A percentile compares a stretch with the other conserved stretches of the same genome.
Conservation (phyloP, 2,797 vertebrate genomes). For the Champsocephalus esox region DNA sequence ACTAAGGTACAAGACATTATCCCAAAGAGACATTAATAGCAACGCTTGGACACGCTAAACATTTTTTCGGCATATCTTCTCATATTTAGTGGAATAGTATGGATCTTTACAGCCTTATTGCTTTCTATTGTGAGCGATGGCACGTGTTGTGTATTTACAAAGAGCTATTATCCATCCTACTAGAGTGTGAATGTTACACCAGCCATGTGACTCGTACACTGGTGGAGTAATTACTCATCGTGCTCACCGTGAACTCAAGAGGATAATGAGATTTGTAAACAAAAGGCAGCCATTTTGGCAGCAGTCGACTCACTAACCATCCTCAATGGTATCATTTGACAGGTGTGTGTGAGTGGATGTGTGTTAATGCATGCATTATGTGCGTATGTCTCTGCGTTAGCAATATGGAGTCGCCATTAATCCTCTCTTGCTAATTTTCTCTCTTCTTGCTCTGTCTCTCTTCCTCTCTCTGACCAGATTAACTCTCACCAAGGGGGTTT, state of each 20-base stretch:
- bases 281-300: slow-evolving; percentile 80
- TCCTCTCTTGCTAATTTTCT: slow-evolving; percentile 20
- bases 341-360: slow-evolving; percentile 50
- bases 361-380: slow-evolving; percentile 6
- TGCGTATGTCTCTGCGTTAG: slow-evolving; percentile 16
- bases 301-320: slow-evolving; percentile 65
- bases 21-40: background rate
- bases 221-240: slow-evolving; percentile 79
- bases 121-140: slow-evolving; percentile 48
- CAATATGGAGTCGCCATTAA: slow-evolving; percentile 48
- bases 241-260: slow-evolving; percentile 71
- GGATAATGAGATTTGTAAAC: slow-evolving; percentile 81
- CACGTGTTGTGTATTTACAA: slow-evolving; percentile 62
- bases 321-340: slow-evolving; percentile 68
- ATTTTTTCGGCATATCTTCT: slow-evolving; percentile 15
- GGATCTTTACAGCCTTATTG: slow-evolving; percentile 33
- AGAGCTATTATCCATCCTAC: slow-evolving; percentile 67
- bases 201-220: slow-evolving; percentile 65
- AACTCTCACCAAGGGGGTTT: slow-evolving; percentile 15
- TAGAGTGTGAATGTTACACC: slow-evolving; percentile 70
- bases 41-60: background rate
- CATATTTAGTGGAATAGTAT: slow-evolving; percentile 25
- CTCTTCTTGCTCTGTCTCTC: background rate
- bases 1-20: background rate
- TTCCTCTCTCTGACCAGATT: slow-evolving; percentile 44